Base-by-base conservation (phyloP, 2,888 invertebrate genomes). In the Protophormia terraenovae region DNA sequence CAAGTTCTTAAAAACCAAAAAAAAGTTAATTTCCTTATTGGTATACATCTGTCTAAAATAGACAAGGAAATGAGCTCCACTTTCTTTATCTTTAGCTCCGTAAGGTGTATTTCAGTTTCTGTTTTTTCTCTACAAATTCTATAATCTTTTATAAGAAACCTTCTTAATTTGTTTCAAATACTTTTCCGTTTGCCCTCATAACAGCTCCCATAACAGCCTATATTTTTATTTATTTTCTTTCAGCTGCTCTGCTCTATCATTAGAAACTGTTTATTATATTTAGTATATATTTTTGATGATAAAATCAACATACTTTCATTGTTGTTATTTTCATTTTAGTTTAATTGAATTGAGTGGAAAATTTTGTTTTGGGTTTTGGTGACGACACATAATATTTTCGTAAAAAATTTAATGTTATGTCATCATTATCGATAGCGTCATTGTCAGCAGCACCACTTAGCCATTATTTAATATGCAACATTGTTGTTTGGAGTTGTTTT, bases 261-360 rank as follows among this genome's bases (percentile, higher is more conserved):
- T 67, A 55, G 4, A 8, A 76, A 67, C n/a, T 45, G 7, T 38
- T 76, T 53, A 64, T 53, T 64, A 22, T 41, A 5, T 66, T 53
- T 14, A n/a, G n/a, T n/a, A n/a, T n/a, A 29, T 45, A 4, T 3
- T 50, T 22, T 3, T 27, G n/a, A 22, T 53, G 38, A 64, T 62
- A 62, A 75, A 27, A 50, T 38, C 24, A 27, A 47, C 41, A 47
- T 32, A 29, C 12, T 24, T 35, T 29, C 22, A 16, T 47, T n/a
- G n/a, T n/a, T n/a, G n/a, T 12, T 69, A 14, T 19, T 53, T 60
- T 27, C 24, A 69, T 71, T 58, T 47, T 27, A 32, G 14, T 80
- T 80, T 66, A 80, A 72, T 73, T 72, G 66, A 60, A 73, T 73
- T 73, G 35, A 7, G 7, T 38, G 16, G 32, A 60, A 55, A 73